Percentiles rank a stretch among this genome's conserved stretches.
Conservation (phyloP, 2,888 invertebrate genomes). For the Odontothrips loti region DNA sequence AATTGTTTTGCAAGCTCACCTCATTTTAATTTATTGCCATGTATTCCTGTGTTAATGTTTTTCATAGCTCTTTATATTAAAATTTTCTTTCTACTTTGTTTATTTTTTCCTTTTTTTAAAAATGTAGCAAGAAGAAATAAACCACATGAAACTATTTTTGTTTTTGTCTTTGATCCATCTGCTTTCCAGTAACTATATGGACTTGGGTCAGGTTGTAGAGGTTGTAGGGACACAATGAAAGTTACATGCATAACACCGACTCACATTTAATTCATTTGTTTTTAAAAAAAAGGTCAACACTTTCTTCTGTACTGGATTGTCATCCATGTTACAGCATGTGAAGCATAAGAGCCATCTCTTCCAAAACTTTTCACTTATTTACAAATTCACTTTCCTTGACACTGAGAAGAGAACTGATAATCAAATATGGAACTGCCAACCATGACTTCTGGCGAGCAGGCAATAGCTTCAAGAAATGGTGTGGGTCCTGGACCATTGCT, state of each 20-base stretch:
- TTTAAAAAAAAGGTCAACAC: not conserved
- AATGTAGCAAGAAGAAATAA: conserved; percentile 18
- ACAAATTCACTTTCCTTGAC: not conserved
- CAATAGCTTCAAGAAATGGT: not conserved
- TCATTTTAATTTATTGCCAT: conserved; percentile 27
- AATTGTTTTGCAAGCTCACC: conserved; percentile 20
- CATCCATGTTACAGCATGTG: not conserved
- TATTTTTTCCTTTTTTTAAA: not conserved
- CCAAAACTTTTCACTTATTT: not conserved
- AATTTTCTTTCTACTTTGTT: not conserved
- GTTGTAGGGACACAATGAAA: not conserved
- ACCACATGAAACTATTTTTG: not conserved
- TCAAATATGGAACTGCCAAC: not conserved
- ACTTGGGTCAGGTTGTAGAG: no score
- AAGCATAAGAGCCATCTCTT: not conserved
- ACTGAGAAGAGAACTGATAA: no score
- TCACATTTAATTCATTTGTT: not conserved
- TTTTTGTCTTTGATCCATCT: not conserved
- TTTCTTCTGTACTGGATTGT: not conserved
- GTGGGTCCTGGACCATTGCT: not conserved
- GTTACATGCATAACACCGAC: not conserved
- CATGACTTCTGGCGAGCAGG: not conserved
- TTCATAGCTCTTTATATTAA: conserved; percentile 25
- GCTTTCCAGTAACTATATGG: no score
- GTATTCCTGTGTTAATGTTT: conserved; percentile 22